phyloP scores from a whole-genome alignment of 2,888 invertebrate genomes.

The Cryptus viduatorius region DNA sequence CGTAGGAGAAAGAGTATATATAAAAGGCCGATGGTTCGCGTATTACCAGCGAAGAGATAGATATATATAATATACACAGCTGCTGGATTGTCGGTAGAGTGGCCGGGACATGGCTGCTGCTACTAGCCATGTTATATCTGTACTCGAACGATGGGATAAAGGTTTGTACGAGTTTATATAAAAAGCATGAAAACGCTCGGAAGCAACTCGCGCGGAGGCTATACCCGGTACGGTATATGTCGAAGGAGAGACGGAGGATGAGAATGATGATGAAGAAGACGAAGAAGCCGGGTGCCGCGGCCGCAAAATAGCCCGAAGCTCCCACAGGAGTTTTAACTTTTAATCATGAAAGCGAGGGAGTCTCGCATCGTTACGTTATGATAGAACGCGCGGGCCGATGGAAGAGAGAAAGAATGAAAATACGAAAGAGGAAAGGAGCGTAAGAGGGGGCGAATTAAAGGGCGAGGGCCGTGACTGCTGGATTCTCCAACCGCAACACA shows the following conservation, averaged over 20 bases:
- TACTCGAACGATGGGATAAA: slow-evolving; percentile 61
- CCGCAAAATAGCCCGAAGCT: slow-evolving; percentile 71
- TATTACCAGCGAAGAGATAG: slow-evolving; percentile 61
- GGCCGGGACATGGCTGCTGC: slow-evolving; percentile 50
- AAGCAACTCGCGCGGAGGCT: slow-evolving; percentile 45
- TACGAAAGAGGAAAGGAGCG: slow-evolving; percentile 46
- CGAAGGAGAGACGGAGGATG: slow-evolving; percentile 29
- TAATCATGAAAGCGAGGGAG: slow-evolving; percentile 84
- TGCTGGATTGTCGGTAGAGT: slow-evolving; percentile 27
- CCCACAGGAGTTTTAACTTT: slow-evolving; percentile 80
- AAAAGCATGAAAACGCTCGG: slow-evolving; percentile 64
- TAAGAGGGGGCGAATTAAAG: slow-evolving; percentile 63
- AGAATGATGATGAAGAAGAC: slow-evolving; percentile 9
- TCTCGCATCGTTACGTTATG: slow-evolving; percentile 80
- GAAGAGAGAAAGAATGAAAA: slow-evolving; percentile 46
- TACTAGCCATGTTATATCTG: slow-evolving; percentile 55
- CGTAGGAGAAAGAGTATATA: slow-evolving; percentile 54
- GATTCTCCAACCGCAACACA: slow-evolving; percentile 81
- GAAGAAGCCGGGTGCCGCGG: slow-evolving; percentile 58
- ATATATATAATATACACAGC: slow-evolving; percentile 39
- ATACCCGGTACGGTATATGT: slow-evolving; percentile 28
- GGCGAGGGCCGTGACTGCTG: slow-evolving; percentile 52
- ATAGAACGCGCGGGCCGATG: slow-evolving; percentile 68
- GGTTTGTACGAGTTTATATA: slow-evolving; percentile 74
- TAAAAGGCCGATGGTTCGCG: slow-evolving; percentile 64